Conservation (phyloP, 35 echinoderm and acorn worm species). For the Apostichopus californicus region DNA sequence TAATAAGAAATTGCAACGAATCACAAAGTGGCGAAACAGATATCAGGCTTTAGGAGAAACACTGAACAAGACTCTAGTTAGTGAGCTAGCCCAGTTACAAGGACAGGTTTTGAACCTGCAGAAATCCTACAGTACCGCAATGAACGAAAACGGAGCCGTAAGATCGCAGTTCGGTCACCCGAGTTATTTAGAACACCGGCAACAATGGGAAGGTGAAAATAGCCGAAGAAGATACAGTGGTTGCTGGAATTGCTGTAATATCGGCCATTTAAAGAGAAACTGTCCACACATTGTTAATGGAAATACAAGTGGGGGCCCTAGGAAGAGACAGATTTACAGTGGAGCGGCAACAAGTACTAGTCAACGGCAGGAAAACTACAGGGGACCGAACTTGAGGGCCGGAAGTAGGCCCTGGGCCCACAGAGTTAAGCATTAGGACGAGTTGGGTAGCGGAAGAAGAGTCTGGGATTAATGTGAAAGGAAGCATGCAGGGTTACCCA, state of each 20-base stretch:
- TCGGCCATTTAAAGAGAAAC: not conserved
- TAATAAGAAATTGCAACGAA: not conserved
- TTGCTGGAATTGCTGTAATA: conserved; percentile 21
- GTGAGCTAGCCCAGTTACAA: not conserved
- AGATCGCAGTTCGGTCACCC: too few species aligned
- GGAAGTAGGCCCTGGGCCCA: not conserved
- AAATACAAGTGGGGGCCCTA: not conserved
- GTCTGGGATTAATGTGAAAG: conserved; percentile 17
- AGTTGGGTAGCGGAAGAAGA: too few species aligned
- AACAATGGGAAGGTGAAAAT: not conserved
- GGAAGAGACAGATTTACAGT: not conserved
- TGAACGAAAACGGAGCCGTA: too few species aligned
- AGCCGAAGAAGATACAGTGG: not conserved
- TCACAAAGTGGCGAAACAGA: not conserved
- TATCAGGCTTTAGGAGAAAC: not conserved
- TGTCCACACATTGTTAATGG: not conserved
- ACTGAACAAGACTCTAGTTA: not conserved
- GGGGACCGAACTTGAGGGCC: conserved; percentile 42
- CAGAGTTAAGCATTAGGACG: not conserved
- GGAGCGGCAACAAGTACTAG: too few species aligned
- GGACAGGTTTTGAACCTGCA: not conserved
- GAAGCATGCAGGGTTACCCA: not conserved
- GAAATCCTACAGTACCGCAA: not conserved
- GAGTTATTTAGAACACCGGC: not conserved
- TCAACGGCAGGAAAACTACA: conserved; percentile 44